A percentile compares a stretch with the other conserved stretches of the same genome.
phyloP scores from a whole-genome alignment of 2,797 vertebrate species.

The Xenops minutus region DNA sequence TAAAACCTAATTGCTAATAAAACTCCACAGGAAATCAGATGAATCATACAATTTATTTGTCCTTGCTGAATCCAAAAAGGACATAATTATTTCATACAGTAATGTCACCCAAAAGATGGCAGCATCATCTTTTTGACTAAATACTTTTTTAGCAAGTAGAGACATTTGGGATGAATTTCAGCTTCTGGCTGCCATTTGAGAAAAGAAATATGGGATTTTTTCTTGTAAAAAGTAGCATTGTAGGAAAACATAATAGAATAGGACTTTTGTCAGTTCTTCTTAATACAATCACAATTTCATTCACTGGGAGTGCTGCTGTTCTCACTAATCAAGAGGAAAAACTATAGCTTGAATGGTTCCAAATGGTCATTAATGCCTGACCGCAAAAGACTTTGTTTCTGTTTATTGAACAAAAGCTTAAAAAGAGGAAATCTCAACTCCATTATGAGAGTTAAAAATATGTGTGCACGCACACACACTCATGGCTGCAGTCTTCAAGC shows the following conservation, averaged over 20 bases:
- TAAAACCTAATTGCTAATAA: not conserved
- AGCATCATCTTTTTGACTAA: slow-evolving; percentile 58
- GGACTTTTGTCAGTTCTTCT: slow-evolving; percentile 12
- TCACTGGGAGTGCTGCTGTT: not conserved
- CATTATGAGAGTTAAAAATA: not conserved
- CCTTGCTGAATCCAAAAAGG: not conserved
- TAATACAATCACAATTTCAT: slow-evolving; percentile 25
- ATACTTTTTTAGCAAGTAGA: not conserved
- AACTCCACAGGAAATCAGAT: not conserved
- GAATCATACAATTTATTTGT: not conserved
- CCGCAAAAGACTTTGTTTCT: not conserved
- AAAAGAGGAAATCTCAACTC: not conserved
- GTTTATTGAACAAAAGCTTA: not conserved
- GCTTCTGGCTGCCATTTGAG: not conserved
- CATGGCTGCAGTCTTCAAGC: not conserved
- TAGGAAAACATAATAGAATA: slow-evolving; percentile 16
- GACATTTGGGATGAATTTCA: slow-evolving; percentile 4
- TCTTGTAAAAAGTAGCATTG: slow-evolving; percentile 1
- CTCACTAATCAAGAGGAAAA: slow-evolving; percentile 22
- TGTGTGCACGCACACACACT: rapidly evolving
- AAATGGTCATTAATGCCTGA: slow-evolving; percentile 13
- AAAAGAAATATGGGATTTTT: slow-evolving; percentile 18
- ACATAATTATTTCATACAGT: not conserved
- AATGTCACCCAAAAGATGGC: slow-evolving; percentile 60
- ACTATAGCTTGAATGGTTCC: not conserved